phyloP scores from a whole-genome alignment of 2,888 invertebrate genomes.

The Cantharis lateralis region DNA sequence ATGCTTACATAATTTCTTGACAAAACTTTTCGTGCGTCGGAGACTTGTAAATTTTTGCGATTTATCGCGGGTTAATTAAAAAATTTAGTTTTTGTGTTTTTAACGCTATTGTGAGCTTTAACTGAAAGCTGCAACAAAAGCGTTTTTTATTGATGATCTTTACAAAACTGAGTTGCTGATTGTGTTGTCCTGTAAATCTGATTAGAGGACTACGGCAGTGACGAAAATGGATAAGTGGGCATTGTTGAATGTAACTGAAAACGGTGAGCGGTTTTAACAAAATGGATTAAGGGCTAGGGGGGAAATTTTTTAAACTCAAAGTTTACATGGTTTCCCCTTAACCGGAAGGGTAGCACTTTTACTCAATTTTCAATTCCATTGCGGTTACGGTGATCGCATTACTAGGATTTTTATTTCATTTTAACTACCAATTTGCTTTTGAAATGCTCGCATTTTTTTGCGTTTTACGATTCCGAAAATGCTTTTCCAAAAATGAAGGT shows the following conservation, averaged over 20 bases:
- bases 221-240: slow-evolving; percentile 30
- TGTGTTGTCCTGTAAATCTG: slow-evolving; percentile 23
- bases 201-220: slow-evolving; percentile 23
- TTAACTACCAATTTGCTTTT: background rate
- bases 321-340: background rate
- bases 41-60: background rate
- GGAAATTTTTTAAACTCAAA: background rate
- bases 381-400: background rate
- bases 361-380: background rate
- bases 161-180: slow-evolving; percentile 12
- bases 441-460: background rate
- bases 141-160: slow-evolving; percentile 19
- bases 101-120: background rate
- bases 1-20: slow-evolving; percentile 3
- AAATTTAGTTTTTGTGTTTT: background rate
- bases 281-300: slow-evolving; percentile 20
- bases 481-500: background rate
- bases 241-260: slow-evolving; percentile 19
- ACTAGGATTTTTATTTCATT: background rate
- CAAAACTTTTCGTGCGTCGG: background rate
- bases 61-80: background rate
- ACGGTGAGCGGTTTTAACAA: slow-evolving; percentile 28
- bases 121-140: slow-evolving; percentile 13
- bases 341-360: background rate
- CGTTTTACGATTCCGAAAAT: background rate